Evolutionary conservation across 2,888 invertebrate genomes (phyloP).

Genomic region (Cryptus viduatorius): DNA sequence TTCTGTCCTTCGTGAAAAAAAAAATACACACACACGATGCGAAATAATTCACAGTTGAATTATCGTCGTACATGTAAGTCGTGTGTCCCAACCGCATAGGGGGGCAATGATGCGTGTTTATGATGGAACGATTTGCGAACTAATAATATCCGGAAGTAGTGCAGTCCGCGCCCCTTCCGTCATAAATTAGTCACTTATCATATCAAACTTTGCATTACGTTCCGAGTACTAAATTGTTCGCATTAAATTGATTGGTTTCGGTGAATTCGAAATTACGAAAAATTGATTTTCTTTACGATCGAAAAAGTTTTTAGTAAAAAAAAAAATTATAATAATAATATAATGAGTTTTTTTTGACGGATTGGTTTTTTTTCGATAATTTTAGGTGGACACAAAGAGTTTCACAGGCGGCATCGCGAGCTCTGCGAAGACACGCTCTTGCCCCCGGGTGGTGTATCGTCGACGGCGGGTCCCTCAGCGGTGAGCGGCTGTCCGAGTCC

Average conservation of each 20-base stretch:
- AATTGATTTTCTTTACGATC: not conserved
- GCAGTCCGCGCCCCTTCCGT: slow-evolving; percentile 57
- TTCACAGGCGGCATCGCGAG: slow-evolving; percentile 89
- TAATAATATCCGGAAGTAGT: slow-evolving; percentile 57
- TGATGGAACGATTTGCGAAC: slow-evolving; percentile 19
- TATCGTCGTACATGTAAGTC: not conserved
- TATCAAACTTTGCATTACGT: slow-evolving; percentile 4
- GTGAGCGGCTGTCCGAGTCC: slow-evolving; percentile 85
- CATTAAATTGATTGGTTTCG: not conserved
- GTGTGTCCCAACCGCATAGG: not conserved
- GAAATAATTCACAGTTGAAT: slow-evolving; percentile 22
- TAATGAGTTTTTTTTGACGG: slow-evolving; percentile 35
- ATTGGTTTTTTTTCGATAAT: slow-evolving; percentile 69
- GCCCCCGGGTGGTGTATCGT: slow-evolving; percentile 80
- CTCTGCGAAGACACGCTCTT: slow-evolving; percentile 90
- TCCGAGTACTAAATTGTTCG: not conserved
- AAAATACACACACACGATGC: not conserved
- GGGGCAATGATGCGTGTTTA: slow-evolving; percentile 49
- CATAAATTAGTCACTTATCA: slow-evolving; percentile 44
- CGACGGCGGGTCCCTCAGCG: slow-evolving; percentile 76
- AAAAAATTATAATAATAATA: not conserved
- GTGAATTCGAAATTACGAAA: not conserved
- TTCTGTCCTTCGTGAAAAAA: not conserved
- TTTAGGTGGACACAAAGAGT: slow-evolving; percentile 90
- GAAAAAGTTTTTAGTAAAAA: not conserved